These are phyloP conservation scores for Drosophila fungiperda DNA, from an alignment of 2,888 invertebrate genomes.

Conservation along the genomic window DNA sequence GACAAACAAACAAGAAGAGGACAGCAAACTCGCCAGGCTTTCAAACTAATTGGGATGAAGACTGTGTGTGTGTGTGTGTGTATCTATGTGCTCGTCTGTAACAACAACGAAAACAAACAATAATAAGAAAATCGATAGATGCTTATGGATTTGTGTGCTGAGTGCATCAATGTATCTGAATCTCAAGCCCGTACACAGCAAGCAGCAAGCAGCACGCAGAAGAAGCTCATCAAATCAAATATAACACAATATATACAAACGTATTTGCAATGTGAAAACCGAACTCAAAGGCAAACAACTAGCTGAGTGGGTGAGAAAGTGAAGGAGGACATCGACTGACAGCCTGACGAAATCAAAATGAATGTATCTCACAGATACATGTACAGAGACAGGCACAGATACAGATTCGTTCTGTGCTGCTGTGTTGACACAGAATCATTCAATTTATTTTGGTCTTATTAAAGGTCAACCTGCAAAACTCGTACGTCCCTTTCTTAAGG, in stretches of 20 bases:
- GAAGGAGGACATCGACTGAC: constrained; percentile 35
- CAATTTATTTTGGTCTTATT: constrained; percentile 78
- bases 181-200: constrained; percentile 48
- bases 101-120: constrained; percentile 32
- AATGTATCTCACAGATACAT: constrained; percentile 43
- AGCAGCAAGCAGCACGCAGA: constrained; percentile 25
- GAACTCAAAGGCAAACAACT: constrained; percentile 56
- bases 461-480: constrained; percentile 47
- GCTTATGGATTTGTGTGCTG: constrained; percentile 51
- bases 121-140: constrained; percentile 64
- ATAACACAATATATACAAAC: constrained; percentile 50
- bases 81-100: constrained; percentile 27
- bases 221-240: constrained; percentile 66
- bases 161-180: constrained; percentile 74
- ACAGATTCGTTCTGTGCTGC: constrained; percentile 52
- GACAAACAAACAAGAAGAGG: constrained; percentile 44
- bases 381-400: constrained; percentile 32
- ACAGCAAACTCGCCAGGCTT: constrained; percentile 34
- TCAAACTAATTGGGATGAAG: constrained; percentile 64
- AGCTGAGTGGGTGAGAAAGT: constrained; percentile 7
- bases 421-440: constrained; percentile 70
- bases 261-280: constrained; percentile 63
- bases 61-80: constrained; percentile 29
- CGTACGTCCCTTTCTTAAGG: constrained; percentile 68
- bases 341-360: constrained; percentile 43